These are phyloP conservation scores for Agonopterix subpropinquella DNA, from an alignment of 2,888 invertebrate species.

Conservation along the genomic window DNA sequence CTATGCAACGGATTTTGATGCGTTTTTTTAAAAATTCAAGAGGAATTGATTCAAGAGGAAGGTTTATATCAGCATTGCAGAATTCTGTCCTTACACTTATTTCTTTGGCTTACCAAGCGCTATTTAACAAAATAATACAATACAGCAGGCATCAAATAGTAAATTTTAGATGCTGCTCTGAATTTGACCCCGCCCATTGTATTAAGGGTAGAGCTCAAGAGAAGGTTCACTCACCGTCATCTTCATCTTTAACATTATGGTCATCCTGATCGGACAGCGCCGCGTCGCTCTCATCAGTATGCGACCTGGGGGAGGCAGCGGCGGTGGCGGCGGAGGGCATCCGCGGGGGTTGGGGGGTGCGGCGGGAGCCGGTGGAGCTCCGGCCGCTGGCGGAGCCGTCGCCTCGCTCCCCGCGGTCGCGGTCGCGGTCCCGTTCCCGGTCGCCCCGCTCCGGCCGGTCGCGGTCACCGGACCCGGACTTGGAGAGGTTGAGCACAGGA, in stretches of 20 bases:
- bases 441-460: conserved; percentile 76
- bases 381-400: conserved; percentile 70
- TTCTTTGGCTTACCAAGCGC: too few relatives aligned
- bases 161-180: neutral
- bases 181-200: too few relatives aligned
- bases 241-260: conserved; percentile 88
- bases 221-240: conserved; percentile 77
- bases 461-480: conserved; percentile 88
- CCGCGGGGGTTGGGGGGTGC: conserved; percentile 75
- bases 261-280: conserved; percentile 92
- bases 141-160: neutral
- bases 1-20: too few relatives aligned
- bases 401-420: conserved; percentile 69
- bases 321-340: conserved; percentile 73
- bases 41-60: too few relatives aligned
- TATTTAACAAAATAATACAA: too few relatives aligned
- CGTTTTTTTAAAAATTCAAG: too few relatives aligned
- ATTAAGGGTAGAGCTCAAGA: neutral
- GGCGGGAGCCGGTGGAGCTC: conserved; percentile 77
- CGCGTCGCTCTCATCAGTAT: conserved; percentile 88
- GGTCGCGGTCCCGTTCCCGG: conserved; percentile 75
- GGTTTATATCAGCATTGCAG: too few relatives aligned
- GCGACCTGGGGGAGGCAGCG: conserved; percentile 80
- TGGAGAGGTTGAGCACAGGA: conserved; percentile 93
- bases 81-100: too few relatives aligned